Percentiles rank a stretch among this genome's conserved stretches.
Evolutionary conservation across 2,797 vertebrate species (phyloP).

Genomic region (Poeciliopsis paucimaculata): DNA sequence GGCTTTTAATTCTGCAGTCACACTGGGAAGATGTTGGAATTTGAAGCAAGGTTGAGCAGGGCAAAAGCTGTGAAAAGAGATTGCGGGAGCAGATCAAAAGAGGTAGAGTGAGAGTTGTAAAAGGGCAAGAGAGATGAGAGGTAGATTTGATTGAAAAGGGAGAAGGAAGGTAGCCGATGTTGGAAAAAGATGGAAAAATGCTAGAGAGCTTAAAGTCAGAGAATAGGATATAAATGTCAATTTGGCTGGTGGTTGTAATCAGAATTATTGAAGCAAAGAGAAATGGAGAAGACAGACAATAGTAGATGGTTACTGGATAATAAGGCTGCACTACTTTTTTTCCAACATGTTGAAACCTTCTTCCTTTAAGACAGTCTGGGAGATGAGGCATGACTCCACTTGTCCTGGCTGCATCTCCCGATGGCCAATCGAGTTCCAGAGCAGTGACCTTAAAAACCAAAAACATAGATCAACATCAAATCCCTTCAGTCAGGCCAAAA

Average conservation of each 20-base stretch:
- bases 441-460: constrained; percentile 42
- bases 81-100: background rate
- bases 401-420: constrained; percentile 51
- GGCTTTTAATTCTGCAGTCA: background rate
- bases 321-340: constrained; percentile 41
- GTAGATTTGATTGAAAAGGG: background rate
- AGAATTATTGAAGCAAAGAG: constrained; percentile 22
- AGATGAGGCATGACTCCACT: constrained; percentile 37
- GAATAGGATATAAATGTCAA: constrained; percentile 6
- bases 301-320: constrained; percentile 17
- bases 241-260: constrained; percentile 14
- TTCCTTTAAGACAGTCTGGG: constrained; percentile 41
- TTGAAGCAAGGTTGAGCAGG: background rate
- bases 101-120: background rate
- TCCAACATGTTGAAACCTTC: constrained; percentile 43
- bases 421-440: constrained; percentile 47
- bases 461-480: constrained; percentile 33
- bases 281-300: constrained; percentile 7
- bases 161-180: background rate
- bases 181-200: background rate
- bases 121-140: background rate
- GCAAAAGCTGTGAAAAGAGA: background rate
- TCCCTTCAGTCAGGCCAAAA: constrained; percentile 13
- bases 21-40: background rate
- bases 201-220: background rate